These are phyloP conservation scores for Apis laboriosa DNA, from an alignment of 1,140 invertebrate species.

Conservation along the genomic window DNA sequence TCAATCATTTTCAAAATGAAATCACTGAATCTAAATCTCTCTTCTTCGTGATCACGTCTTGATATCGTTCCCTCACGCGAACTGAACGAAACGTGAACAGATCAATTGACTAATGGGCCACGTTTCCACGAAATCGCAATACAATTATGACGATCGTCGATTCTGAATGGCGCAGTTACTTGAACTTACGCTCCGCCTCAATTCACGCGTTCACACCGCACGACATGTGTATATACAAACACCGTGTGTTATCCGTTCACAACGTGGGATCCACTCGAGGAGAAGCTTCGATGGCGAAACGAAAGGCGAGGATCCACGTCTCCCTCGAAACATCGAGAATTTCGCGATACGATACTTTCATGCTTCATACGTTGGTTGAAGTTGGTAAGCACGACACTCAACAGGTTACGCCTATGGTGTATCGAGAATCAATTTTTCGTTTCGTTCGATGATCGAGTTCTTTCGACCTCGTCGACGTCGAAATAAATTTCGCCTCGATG, in stretches of 20 bases:
- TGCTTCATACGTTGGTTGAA: not conserved
- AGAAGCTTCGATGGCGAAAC: not conserved
- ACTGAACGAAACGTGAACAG: not conserved
- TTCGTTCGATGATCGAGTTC: not conserved
- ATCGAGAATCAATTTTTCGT: slow-evolving; percentile 11
- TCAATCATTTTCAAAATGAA: too few relatives aligned
- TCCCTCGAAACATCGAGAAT: not conserved
- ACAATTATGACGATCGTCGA: slow-evolving; percentile 15
- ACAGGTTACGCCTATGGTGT: slow-evolving; percentile 51
- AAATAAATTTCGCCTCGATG: not conserved
- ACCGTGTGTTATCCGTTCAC: slow-evolving; percentile 20
- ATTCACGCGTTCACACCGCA: not conserved
- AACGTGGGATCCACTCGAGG: not conserved
- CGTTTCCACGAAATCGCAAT: not conserved
- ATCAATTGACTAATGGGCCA: not conserved
- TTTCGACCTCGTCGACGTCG: not conserved
- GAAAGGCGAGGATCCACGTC: not conserved
- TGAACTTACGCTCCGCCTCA: not conserved
- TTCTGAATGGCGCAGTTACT: not conserved
- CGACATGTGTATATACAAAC: not conserved
- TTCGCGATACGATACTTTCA: not conserved
- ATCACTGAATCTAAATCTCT: too few relatives aligned
- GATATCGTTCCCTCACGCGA: not conserved
- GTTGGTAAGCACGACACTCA: slow-evolving; percentile 26
- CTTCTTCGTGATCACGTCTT: not conserved